Evolutionary conservation across 2,797 vertebrate species (phyloP), one percentile per base, ranked within the genome.

Genomic region (Danio tinwini): DNA sequence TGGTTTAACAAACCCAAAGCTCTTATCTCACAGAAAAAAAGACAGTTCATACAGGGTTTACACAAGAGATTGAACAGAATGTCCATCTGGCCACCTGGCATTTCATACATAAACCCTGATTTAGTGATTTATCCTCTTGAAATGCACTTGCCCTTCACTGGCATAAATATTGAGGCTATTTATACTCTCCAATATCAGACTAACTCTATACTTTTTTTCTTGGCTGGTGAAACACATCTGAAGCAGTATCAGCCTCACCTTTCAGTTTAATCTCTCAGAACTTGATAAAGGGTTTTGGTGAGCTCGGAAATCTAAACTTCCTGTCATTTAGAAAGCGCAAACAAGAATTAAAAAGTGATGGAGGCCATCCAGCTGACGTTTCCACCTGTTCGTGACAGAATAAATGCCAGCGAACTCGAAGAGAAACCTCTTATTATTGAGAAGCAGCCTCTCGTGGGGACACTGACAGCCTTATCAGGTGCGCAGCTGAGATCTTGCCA

Each of bases 381-480:
- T 49, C 37, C 85, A 88, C 80, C 79, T 76, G 82, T 84, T 76
- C 67, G 74, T 68, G 70, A 80, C 59, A 70, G 59, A 62, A 72
- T 59, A 77, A 81, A 75, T 83, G 74, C 55, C 65, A 81, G 67
- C 79, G 61, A 63, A 81, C 82, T 81, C 75, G 59, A 63, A 17
- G 81, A 67, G 86, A 85, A 82, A 79, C 52, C 81, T 85, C 82
- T 82, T 82, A 81, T 73, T 67, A 81, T 56, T 75, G 80, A 88
- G 74, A 79, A 68, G 70, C 84, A 61, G 80, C 80, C 81, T 87
- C 74, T 89, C 47, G 44, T 21, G 56, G 84, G 71, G 78, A 88
- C 79, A 82, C 77, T 86, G 85, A 82, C 80, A 83, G 82, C 0
- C 74, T 89, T 90, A 90, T 91, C 89, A 85, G 88, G 65, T 75